Evolutionary conservation across 2,888 invertebrate species (phyloP).

Genomic region (Pachycephus smyrnensis): DNA sequence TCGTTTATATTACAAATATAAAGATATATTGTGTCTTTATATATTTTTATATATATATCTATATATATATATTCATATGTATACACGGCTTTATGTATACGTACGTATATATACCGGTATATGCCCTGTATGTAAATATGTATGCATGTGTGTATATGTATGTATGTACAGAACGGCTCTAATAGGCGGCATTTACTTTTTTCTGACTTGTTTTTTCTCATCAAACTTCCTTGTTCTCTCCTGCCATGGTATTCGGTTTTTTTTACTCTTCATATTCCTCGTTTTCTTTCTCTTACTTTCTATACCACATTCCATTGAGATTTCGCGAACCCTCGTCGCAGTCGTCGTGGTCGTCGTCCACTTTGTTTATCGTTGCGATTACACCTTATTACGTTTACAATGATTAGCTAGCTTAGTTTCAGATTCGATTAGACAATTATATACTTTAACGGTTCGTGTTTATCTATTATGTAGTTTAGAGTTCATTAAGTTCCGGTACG

Average conservation of each 20-base stretch:
- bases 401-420: slow-evolving; percentile 35
- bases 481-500: background rate
- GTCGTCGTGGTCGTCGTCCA: slow-evolving; percentile 8
- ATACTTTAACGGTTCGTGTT: slow-evolving; percentile 13
- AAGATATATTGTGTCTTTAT: background rate
- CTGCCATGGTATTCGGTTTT: background rate
- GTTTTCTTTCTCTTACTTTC: slow-evolving; percentile 7
- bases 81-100: slow-evolving; percentile 7
- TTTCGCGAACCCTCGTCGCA: background rate
- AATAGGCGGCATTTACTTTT: slow-evolving; percentile 21
- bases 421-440: slow-evolving; percentile 35
- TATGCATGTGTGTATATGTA: slow-evolving; percentile 15
- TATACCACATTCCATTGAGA: background rate
- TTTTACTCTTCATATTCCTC: slow-evolving; percentile 12
- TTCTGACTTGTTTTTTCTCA: slow-evolving; percentile 20
- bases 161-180: slow-evolving; percentile 17
- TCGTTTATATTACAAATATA: background rate
- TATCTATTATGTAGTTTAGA: background rate
- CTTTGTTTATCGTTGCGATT: background rate
- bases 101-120: slow-evolving; percentile 8
- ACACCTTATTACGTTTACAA: slow-evolving; percentile 23
- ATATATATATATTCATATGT: background rate
- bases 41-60: background rate
- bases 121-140: slow-evolving; percentile 15
- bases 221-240: slow-evolving; percentile 9